phyloP scores from a whole-genome alignment of 2,797 vertebrate species.

The Notolepis coatsorum region DNA sequence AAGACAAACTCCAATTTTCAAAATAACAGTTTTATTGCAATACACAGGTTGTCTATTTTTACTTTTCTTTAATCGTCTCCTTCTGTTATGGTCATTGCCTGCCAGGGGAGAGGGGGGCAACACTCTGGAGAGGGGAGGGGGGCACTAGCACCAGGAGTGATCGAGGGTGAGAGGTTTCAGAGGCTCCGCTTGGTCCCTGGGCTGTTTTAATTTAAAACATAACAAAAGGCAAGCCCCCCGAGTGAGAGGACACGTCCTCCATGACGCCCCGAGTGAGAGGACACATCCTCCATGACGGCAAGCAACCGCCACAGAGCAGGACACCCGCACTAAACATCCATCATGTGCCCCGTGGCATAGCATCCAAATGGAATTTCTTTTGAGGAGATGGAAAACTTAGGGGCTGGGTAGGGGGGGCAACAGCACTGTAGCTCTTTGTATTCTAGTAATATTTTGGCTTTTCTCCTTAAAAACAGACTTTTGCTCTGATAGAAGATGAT shows the following conservation, averaged over 20 bases:
- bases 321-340: conserved; percentile 67
- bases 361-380: conserved; percentile 65
- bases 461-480: conserved; percentile 18
- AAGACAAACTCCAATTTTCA: conserved; percentile 53
- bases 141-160: conserved; percentile 58
- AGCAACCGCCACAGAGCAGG: conserved; percentile 69
- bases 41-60: conserved; percentile 68
- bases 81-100: conserved; percentile 67
- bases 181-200: conserved; percentile 75
- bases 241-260: conserved; percentile 58
- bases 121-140: conserved; percentile 64
- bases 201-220: conserved; percentile 84
- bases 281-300: conserved; percentile 59
- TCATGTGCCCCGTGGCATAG: conserved; percentile 16
- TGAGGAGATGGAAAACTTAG: conserved; percentile 43
- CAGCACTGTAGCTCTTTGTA: conserved; percentile 34
- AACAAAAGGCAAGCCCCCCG: conserved; percentile 76
- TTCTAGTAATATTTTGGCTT: conserved; percentile 44
- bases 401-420: conserved; percentile 27
- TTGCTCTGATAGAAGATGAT: conserved; percentile 11
- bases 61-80: too few species aligned
- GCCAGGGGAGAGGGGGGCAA: conserved; percentile 70
- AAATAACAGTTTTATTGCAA: conserved; percentile 80
- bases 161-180: conserved; percentile 42
- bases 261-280: conserved; percentile 57